Percentiles rank a stretch among this genome's conserved stretches.
Conservation (phyloP, 2,113 vertebrate genomes). For the Pyxicephalus adspersus region DNA sequence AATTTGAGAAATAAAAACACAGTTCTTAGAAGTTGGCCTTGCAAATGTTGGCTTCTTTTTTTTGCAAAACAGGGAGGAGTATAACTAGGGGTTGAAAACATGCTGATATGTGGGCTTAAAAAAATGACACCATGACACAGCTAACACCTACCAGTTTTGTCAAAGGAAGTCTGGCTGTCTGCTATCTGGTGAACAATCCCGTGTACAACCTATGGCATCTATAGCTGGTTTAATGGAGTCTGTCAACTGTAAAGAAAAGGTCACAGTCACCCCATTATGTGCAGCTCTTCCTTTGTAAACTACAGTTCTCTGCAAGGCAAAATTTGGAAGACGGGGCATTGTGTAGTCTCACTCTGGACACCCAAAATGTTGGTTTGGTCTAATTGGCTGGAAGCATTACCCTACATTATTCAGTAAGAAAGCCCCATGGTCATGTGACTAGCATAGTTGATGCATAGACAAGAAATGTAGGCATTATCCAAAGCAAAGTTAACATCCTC, state of each 20-base stretch:
- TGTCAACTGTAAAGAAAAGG: too few relatives aligned
- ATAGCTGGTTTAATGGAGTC: too few relatives aligned
- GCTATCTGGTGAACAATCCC: too few relatives aligned
- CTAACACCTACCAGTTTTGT: background rate
- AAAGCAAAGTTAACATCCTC: too few relatives aligned
- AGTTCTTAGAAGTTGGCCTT: background rate
- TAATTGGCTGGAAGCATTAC: background rate
- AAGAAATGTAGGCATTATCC: background rate
- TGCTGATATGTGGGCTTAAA: background rate
- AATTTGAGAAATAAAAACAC: background rate
- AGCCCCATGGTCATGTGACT: too few relatives aligned
- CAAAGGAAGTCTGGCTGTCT: background rate
- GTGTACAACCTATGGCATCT: too few relatives aligned
- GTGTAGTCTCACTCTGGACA: too few relatives aligned
- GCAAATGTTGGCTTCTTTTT: background rate
- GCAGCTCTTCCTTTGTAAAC: too few relatives aligned
- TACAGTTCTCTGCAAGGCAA: too few relatives aligned
- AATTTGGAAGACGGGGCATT: too few relatives aligned
- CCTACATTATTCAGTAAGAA: background rate
- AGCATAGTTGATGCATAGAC: background rate
- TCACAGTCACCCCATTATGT: too few relatives aligned
- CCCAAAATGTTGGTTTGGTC: background rate
- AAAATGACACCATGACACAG: background rate
- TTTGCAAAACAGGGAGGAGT: background rate
- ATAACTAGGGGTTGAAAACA: background rate